Evolutionary conservation across 2,113 vertebrate genomes (phyloP).

Genomic region (Carollia perspicillata): DNA sequence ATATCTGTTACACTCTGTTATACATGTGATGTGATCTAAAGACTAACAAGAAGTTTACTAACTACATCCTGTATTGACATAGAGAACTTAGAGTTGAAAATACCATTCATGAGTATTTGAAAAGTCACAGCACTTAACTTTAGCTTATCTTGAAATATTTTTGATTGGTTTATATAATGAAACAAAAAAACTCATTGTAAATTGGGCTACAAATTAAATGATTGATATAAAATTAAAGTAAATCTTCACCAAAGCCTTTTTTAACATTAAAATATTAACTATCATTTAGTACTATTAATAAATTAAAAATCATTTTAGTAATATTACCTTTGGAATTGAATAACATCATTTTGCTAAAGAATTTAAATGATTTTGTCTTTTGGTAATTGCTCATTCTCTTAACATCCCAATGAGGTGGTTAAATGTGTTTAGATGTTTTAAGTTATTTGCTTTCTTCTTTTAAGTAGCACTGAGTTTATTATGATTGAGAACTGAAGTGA

Average conservation of each 20-base stretch:
- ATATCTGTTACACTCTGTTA: not conserved
- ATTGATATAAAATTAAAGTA: conserved; percentile 10
- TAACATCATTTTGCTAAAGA: not conserved
- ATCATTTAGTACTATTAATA: not conserved
- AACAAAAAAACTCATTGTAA: not conserved
- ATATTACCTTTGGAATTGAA: not conserved
- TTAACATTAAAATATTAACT: not conserved
- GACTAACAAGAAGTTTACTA: not conserved
- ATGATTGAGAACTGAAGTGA: not conserved
- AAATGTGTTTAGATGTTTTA: not conserved
- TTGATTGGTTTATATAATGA: not conserved
- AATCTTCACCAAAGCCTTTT: not conserved
- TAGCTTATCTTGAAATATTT: not conserved
- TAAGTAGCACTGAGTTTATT: not conserved
- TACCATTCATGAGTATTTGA: not conserved
- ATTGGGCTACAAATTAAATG: not conserved
- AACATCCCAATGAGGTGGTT: not conserved
- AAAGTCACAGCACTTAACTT: not conserved
- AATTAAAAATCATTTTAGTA: not conserved
- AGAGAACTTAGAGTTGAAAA: not conserved
- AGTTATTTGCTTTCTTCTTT: not conserved
- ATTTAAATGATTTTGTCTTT: not conserved
- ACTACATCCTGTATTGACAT: not conserved
- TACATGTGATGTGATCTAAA: not conserved
- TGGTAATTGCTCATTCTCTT: not conserved